phyloP scores from a whole-genome alignment of 2,797 vertebrate species.

The Brotula barbata region DNA sequence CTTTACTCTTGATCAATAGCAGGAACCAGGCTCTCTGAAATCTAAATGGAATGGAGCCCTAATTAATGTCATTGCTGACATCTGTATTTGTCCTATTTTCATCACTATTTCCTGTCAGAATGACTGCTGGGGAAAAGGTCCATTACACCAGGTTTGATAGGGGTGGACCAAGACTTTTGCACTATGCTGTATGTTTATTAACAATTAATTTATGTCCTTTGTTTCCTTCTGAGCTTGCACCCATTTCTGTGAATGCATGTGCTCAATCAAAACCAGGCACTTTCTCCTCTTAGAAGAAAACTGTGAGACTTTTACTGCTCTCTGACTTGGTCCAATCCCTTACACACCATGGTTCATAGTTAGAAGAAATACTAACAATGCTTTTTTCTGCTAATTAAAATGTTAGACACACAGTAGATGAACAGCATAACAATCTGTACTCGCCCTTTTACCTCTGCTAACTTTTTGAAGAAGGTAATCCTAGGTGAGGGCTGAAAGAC shows the following conservation, averaged over 20 bases:
- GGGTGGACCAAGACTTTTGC: too few species aligned
- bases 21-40: too few species aligned
- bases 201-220: conserved; percentile 19
- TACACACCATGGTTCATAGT: conserved; percentile 4
- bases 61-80: too few species aligned
- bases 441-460: neutral
- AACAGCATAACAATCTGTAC: conserved; percentile 18
- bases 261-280: conserved; percentile 46
- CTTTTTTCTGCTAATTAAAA: conserved; percentile 42
- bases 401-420: conserved; percentile 29
- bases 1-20: too few species aligned
- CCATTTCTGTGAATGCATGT: conserved; percentile 17
- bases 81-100: too few species aligned
- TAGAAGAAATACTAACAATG: conserved; percentile 3
- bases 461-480: neutral
- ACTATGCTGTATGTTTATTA: too few species aligned
- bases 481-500: neutral
- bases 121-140: too few species aligned
- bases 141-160: too few species aligned
- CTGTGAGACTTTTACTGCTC: conserved; percentile 19
- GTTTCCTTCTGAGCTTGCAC: conserved; percentile 39
- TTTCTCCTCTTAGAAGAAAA: conserved; percentile 16
- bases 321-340: conserved; percentile 20
- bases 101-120: too few species aligned
- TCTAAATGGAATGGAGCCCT: too few species aligned